Base-by-base conservation (phyloP, 2,888 invertebrate genomes). In the Automeris io region DNA sequence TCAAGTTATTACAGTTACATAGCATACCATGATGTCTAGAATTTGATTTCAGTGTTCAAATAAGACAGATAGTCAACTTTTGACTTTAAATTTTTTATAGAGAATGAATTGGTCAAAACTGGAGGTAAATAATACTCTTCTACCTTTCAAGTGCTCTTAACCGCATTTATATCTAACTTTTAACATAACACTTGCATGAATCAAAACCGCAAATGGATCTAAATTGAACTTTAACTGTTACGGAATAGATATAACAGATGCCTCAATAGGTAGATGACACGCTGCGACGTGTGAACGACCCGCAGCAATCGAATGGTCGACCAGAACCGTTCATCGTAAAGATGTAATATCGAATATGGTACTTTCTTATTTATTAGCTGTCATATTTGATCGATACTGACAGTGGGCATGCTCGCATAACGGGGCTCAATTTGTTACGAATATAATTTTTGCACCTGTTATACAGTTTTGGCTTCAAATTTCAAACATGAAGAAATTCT, bases 221-320 rank as follows among this genome's bases (percentile, higher is more conserved):
- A 29, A 29, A 29, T 29, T 29, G 29, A 29, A 16, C 29, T 29
- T 29, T 29, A 29, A 5, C 29, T 29, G 16, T 29, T 29, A 29
- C 29, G 29, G 29, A 29, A 29, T 29, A 29, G 16, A n/a, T 29
- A 8, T 29, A 29, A 33, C 49, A 52, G 48, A 51, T 62, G 60
- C 56, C 63, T 51, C 50, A n/a, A n/a, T 54, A 51, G 54, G 56
- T 54, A 49, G 43, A 54, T 57, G 45, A 53, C 54, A n/a, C n/a
- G n/a, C n/a, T n/a, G 47, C 54, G 46, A 41, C 47, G 42, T 54
- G 70, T 74, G 68, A 76, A 71, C 51, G 72, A 73, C 72, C 75
- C 63, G n/a, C 57, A 42, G 40, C 57, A 60, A 65, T 64, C 61
- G 58, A 62, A 63, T 58, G 29, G 12, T 13, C 26, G 5, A 3